A percentile compares a stretch with the other conserved stretches of the same genome.
Conservation (phyloP, 2,888 invertebrate genomes). For the Metalampra italica region DNA sequence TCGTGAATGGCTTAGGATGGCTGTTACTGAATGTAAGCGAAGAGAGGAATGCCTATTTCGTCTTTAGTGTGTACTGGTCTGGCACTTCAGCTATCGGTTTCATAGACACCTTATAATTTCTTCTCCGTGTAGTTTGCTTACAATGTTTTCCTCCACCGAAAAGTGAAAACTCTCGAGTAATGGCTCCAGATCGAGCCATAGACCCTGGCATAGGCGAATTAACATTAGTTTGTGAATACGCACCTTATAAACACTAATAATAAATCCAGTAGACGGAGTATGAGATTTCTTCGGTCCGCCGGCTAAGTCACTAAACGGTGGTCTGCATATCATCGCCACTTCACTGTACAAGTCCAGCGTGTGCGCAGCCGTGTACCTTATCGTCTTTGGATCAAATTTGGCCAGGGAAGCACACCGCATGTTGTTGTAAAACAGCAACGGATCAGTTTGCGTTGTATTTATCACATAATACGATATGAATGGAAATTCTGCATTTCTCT, state of each 20-base stretch:
- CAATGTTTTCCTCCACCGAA: no score
- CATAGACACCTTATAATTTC: no score
- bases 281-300: slow-evolving; percentile 88
- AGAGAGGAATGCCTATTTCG: no score
- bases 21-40: no score
- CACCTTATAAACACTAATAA: slow-evolving; percentile 93
- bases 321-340: slow-evolving; percentile 93
- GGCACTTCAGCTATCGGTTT: no score
- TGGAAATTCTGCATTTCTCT: slow-evolving; percentile 92
- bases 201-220: no score
- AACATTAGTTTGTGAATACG: no score
- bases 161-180: no score
- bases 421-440: slow-evolving; percentile 90
- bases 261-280: slow-evolving; percentile 90
- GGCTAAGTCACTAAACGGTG: slow-evolving; percentile 88
- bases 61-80: no score
- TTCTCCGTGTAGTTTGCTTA: no score
- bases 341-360: slow-evolving; percentile 93
- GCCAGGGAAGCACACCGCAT: slow-evolving; percentile 89
- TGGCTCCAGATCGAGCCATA: no score
- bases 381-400: slow-evolving; percentile 89
- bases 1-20: no score
- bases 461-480: slow-evolving; percentile 95
- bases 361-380: slow-evolving; percentile 90
- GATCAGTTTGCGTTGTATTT: slow-evolving; percentile 92